Evolutionary conservation across 2,888 invertebrate genomes (phyloP), one percentile per base, ranked within the genome.

Genomic region (Apoda limacodes): DNA sequence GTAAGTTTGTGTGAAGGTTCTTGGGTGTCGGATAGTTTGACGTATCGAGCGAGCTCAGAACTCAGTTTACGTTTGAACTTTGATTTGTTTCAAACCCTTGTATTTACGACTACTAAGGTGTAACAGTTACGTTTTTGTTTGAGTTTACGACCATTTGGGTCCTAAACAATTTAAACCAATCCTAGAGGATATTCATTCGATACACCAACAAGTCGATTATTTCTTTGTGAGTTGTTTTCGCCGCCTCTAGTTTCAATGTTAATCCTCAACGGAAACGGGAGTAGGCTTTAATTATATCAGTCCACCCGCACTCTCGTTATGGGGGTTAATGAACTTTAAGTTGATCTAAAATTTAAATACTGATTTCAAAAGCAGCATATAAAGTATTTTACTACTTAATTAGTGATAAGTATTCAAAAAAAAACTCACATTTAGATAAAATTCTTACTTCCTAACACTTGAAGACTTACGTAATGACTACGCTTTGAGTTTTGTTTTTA

Each of bases 21-120:
- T 47, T 48, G 57, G 53, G 61, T 60, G 65, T 63, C 62, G 49
- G 64, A 51, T 53, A 45, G 46, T 53, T 59, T 63, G 66, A 65
- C 59, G 55, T 53, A 62, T 60, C 51, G 57, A 60, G 41, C 45
- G 38, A 43, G 43, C 42, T 42, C 42, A 32, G 36, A 40, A 30
- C 35, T 23, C 34, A 43, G 41, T 44, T 40, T 28, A 36, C 24
- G 48, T 42, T 46, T 45, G 45, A 52, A 50, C 44, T 57, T 56
- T 53, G 55, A 58, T 59, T 57, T 52, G 48, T 55, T 52, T 43
- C 37, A 36, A 39, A 43, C 35, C 34, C 40, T 39, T 38, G 34
- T 37, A 37, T 49, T 44, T 43, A 42, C 34, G 34, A 35, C 33
- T 30, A n/a, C n/a, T n/a, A n/a, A 27, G 29, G 32, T 28, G 14